phyloP scores from a whole-genome alignment of 1,140 invertebrate genomes.

The Dinoponera quadriceps region DNA sequence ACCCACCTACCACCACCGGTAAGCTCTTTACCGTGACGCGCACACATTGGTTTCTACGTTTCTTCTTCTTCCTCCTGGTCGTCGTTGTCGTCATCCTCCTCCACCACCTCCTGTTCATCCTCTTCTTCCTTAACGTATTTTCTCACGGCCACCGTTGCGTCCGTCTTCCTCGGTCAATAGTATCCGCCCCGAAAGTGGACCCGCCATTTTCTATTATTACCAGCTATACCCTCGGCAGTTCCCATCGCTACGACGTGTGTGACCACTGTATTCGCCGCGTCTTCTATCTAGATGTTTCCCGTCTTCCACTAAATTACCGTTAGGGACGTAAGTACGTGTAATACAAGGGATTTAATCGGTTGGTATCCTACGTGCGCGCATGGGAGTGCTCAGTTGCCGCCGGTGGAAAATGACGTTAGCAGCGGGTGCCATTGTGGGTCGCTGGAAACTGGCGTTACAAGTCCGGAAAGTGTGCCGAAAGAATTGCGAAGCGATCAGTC shows the following conservation, averaged over 20 bases:
- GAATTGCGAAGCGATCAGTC: neutral
- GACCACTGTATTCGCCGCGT: slow-evolving; percentile 14
- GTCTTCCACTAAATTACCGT: slow-evolving; percentile 15
- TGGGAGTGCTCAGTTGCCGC: neutral
- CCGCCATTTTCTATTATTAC: neutral
- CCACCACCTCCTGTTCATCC: slow-evolving; percentile 1
- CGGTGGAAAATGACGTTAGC: neutral
- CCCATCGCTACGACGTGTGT: slow-evolving; percentile 8
- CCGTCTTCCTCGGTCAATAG: slow-evolving; percentile 58
- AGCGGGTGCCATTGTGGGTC: too few relatives aligned
- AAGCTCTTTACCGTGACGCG: slow-evolving; percentile 48
- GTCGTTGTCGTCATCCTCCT: slow-evolving; percentile 31
- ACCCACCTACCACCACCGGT: slow-evolving; percentile 62
- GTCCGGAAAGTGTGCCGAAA: too few relatives aligned
- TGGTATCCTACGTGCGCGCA: neutral
- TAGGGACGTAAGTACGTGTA: slow-evolving; percentile 29
- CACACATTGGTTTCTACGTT: slow-evolving; percentile 11
- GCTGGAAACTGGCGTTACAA: too few relatives aligned
- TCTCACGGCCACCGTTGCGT: slow-evolving; percentile 62
- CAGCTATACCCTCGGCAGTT: neutral
- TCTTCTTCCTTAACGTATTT: slow-evolving; percentile 66
- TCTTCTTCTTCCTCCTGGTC: slow-evolving; percentile 17
- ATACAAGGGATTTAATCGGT: slow-evolving; percentile 24
- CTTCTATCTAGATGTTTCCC: neutral
- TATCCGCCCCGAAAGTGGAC: slow-evolving; percentile 41